Evolutionary conservation across 2,113 vertebrate species (phyloP), one percentile per base, ranked within the genome.

Genomic region (Prietella phreatophila): DNA sequence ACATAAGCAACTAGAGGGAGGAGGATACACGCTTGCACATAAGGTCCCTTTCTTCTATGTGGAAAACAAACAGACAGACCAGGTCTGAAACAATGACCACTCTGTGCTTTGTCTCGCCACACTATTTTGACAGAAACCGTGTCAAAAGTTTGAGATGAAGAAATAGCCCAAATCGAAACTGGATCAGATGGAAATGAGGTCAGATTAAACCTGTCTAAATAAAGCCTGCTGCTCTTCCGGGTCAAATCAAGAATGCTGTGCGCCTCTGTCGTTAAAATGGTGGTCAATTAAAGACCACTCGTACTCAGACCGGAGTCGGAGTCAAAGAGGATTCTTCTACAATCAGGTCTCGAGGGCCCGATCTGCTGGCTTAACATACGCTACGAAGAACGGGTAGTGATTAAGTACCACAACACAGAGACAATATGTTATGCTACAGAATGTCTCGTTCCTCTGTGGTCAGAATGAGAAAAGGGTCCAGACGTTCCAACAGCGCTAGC

Each of bases 171-270:
- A 63, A 75, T 76, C 39, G 65, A 87, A 89, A 89, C 42, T 85
- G 88, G 88, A 87, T 84, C 85, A 73, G 82, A 36, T 30, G 63
- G 47, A 89, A 89, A 84, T 69, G 47, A 89, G 88, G 88, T 85
- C 88, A 89, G 53, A 87, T 73, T 84, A 58, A 89, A 79, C 71
- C 71, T 53, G 61, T 60, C 85, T 89, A 89, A 87, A 89, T 84
- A 87, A 84, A 84, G 85, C 73, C 79, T 75, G 11, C 39, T 60
- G 82, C 36, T 82, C 15, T 10, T 82, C 55, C 5, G 27, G 83
- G 47, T 69, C n/a, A 75, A 75, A 82, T 50, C 25, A 83, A 83
- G 55, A 82, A 87, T 36, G 60, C 42, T 25, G 27, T 80, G 4
- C 53, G 30, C 42, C 60, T 73, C 25, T 83, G 58, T 60, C 36